These are phyloP conservation scores for Stenichneumon culpator DNA, from an alignment of 2,888 invertebrate species.

Conservation along the genomic window DNA sequence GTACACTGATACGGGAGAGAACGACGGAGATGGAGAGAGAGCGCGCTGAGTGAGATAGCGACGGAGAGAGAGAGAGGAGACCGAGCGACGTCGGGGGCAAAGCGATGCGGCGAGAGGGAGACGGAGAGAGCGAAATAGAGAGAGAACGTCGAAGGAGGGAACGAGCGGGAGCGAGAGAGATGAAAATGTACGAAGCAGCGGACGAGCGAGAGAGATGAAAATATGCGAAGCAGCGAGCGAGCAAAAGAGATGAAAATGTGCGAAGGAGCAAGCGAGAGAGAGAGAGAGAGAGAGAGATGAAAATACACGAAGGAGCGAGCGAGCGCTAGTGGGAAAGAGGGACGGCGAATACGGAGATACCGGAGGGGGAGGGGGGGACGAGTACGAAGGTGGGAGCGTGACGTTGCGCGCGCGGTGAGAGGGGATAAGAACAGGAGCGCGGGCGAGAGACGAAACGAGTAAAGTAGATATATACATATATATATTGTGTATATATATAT, in stretches of 20 bases:
- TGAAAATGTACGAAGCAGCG: conserved; percentile 41
- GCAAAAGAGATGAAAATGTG: conserved; percentile 43
- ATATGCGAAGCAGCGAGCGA: conserved; percentile 43
- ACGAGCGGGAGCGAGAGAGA: conserved; percentile 56
- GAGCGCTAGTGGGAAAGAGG: conserved; percentile 9
- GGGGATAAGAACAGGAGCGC: conserved; percentile 65
- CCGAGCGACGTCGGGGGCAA: conserved; percentile 48
- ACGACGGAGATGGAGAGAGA: conserved; percentile 61
- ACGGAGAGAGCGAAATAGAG: conserved; percentile 32
- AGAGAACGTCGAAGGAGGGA: conserved; percentile 21
- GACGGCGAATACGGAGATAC: conserved; percentile 26
- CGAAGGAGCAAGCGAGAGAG: conserved; percentile 19
- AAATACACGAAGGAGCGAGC: conserved; percentile 40
- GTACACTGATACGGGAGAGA: conserved; percentile 69
- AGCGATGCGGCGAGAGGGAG: conserved; percentile 32
- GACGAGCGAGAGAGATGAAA: conserved; percentile 14
- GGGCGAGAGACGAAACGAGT: conserved; percentile 61
- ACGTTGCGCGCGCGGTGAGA: conserved; percentile 68
- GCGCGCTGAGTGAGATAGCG: conserved; percentile 65
- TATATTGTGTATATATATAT: neutral
- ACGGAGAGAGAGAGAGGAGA: conserved; percentile 62
- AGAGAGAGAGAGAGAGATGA: conserved; percentile 47
- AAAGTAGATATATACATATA: conserved; percentile 22
- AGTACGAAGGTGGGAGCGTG: conserved; percentile 65
- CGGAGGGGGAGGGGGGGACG: conserved; percentile 34